Conservation (phyloP, 2,888 invertebrate genomes). For the Chrysodeixis includens region DNA sequence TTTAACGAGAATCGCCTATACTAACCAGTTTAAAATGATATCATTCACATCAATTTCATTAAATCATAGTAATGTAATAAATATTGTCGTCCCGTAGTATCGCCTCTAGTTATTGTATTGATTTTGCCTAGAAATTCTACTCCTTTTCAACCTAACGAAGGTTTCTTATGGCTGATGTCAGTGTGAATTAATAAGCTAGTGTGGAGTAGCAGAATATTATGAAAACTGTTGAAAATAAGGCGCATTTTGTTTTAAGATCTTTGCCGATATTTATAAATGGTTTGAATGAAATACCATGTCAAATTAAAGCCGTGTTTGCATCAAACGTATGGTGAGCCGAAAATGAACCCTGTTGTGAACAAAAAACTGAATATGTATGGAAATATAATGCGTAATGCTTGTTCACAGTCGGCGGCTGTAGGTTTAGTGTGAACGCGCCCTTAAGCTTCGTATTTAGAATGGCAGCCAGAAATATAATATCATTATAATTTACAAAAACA, state of each 20-base stretch:
- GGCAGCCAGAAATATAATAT: slow-evolving; percentile 14
- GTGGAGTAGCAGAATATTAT: neutral
- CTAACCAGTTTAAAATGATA: neutral
- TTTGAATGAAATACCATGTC: neutral
- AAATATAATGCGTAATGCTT: no score
- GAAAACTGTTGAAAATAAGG: neutral
- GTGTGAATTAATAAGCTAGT: neutral
- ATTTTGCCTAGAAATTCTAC: neutral
- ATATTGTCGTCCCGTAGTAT: slow-evolving; percentile 1
- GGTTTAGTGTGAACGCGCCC: neutral
- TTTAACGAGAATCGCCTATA: no score
- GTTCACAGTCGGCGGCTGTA: no score
- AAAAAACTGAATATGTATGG: no score
- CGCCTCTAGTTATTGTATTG: neutral
- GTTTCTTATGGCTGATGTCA: neutral
- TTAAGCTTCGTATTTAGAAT: neutral
- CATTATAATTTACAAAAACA: slow-evolving; percentile 25
- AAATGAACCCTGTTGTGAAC: no score
- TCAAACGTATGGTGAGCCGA: no score
- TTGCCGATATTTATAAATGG: neutral
- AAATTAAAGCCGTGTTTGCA: neutral
- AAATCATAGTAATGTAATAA: neutral
- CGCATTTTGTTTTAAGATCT: neutral
- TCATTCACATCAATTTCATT: neutral
- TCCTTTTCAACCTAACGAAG: neutral